These are phyloP conservation scores for Cataglyphis rosenhaueri DNA, from an alignment of 2,888 invertebrate species.

Conservation along the genomic window DNA sequence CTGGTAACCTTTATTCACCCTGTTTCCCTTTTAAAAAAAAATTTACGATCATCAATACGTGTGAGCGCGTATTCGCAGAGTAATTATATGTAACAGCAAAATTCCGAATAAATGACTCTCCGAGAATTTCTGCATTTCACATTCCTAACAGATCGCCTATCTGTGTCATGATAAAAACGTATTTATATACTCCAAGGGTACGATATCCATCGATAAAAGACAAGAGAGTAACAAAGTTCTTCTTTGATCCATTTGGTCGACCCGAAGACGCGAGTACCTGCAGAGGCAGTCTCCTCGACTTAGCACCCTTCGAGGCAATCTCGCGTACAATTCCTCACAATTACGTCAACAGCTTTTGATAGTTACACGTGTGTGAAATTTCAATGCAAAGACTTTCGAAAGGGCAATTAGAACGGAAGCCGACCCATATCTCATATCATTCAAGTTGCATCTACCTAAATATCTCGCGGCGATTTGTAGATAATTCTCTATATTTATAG, in stretches of 20 bases:
- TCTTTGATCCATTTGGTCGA: constrained; percentile 47
- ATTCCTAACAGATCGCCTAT: constrained; percentile 28
- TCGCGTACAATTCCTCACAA: constrained; percentile 46
- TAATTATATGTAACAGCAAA: not conserved
- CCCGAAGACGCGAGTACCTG: constrained; percentile 33
- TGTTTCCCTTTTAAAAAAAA: not conserved
- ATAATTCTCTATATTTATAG: not conserved
- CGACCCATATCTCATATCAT: constrained; percentile 25
- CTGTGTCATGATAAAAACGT: constrained; percentile 26
- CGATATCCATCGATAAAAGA: constrained; percentile 39
- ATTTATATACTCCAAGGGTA: constrained; percentile 41
- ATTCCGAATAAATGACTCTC: not conserved
- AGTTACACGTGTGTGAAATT: constrained; percentile 51
- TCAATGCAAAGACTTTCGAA: constrained; percentile 66
- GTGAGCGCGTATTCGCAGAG: not conserved
- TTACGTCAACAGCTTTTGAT: constrained; percentile 38
- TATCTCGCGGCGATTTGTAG: not conserved
- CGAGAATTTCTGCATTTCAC: not conserved
- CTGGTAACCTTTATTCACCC: constrained; percentile 53
- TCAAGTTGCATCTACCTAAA: constrained; percentile 30
- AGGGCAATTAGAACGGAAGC: constrained; percentile 71
- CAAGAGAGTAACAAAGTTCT: constrained; percentile 40
- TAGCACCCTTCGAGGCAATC: constrained; percentile 45
- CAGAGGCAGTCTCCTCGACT: constrained; percentile 45
- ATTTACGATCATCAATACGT: not conserved